These are phyloP conservation scores for Oryctes rhinoceros DNA, from an alignment of 1,140 invertebrate species.

Conservation along the genomic window DNA sequence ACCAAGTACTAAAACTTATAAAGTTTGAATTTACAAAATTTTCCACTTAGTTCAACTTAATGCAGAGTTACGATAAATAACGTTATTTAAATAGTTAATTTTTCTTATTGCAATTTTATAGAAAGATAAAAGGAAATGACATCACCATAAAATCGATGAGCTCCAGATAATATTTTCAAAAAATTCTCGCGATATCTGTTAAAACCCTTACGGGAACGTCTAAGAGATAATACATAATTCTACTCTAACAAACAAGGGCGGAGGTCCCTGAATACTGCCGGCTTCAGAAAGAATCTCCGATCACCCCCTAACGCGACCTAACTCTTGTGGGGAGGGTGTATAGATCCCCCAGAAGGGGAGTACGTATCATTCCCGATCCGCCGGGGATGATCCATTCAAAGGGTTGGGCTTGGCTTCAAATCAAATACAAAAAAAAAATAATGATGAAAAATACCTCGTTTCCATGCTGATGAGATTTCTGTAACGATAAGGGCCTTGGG, in stretches of 20 bases:
- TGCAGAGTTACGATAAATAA: too few relatives aligned
- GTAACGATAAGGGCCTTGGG: slow-evolving; percentile 40
- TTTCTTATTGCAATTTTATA: too few relatives aligned
- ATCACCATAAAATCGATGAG: too few relatives aligned
- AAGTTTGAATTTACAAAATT: too few relatives aligned
- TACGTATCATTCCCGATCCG: neutral
- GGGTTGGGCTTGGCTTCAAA: neutral
- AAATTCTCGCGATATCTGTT: too few relatives aligned
- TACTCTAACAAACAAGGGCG: neutral
- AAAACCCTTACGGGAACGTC: too few relatives aligned
- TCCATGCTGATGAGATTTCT: slow-evolving; percentile 48
- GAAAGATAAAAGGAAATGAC: too few relatives aligned
- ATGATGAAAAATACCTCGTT: slow-evolving; percentile 52
- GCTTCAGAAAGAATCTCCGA: neutral
- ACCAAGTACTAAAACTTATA: too few relatives aligned
- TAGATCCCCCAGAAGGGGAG: neutral
- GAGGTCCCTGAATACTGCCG: neutral
- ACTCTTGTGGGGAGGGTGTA: neutral
- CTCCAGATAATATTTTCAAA: too few relatives aligned
- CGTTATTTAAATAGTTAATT: too few relatives aligned
- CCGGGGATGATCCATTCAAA: neutral
- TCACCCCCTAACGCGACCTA: slow-evolving; percentile 5
- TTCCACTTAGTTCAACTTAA: too few relatives aligned
- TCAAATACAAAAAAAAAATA: neutral
- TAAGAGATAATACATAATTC: too few relatives aligned